Base-by-base conservation (phyloP, 2,888 invertebrate species). In the Cyaniris semiargus region DNA sequence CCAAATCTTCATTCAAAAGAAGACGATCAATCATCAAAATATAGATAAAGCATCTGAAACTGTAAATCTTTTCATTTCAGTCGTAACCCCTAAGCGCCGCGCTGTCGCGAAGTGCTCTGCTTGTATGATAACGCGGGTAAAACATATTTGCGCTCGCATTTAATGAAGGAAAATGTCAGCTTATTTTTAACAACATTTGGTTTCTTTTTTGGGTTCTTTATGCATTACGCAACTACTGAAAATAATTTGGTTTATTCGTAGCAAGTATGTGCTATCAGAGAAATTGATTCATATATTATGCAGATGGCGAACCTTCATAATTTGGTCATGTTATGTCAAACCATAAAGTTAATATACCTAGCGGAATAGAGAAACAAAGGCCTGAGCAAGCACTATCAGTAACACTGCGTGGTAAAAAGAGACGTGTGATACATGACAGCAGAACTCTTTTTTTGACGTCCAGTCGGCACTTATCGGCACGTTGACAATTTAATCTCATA, bases 101-200 rank as follows among this genome's bases (percentile, higher is more conserved):
- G 80, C 82, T 71, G 78, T 81, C 79, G 82, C 78, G 83, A 84
- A 84, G 82, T 83, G 83, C 81, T 77, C 15, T 70, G 80, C 79
- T 79, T 79, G 83, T 84, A 84, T 83, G 79, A 77, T 78, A 79
- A 80, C 78, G 79, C 78, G 71, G 79, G 77, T 76, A 82, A 81
- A 83, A 79, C 81, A 80, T 83, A 79, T 85, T 80, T 82, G 79
- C 84, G 82, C 80, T 84, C 83, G 83, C 27, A 8, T 84, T 85
- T 83, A 82, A 83, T 83, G 82, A 82, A 76, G 79, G 79, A 84
- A 86, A 85, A 77, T 81, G 80, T 81, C 80, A 79, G 77, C 74
- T 78, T 78, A 78, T 78, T 78, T 78, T 70, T 70, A 70, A 44
- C 76, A 27, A n/a, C 21, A 34, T 21, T 60, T 58, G 13, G 53